Evolutionary conservation across 2,797 vertebrate species (phyloP), one percentile per base, ranked within the genome.

Genomic region (Spinus olivaceus): DNA sequence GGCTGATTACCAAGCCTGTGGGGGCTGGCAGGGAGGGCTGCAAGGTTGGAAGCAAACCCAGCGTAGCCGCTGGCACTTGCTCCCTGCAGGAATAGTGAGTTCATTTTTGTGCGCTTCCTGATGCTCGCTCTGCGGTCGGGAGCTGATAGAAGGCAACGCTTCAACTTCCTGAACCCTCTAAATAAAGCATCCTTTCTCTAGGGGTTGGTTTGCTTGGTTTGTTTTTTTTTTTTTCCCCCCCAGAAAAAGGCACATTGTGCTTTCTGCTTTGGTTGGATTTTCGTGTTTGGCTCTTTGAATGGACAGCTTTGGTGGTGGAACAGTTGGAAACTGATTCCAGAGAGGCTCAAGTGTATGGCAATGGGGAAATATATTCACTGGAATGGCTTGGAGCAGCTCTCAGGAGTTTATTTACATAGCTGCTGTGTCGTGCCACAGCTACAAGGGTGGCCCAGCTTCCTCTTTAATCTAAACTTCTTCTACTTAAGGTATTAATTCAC

Each of bases 81-180:
- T 95, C 89, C 85, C 59, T 4, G 2, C 18, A 65, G 89, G 94
- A 96, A 97, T 93, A 96, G 85, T 90, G 67, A 90, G 69, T 32
- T 86, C 91, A 88, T 96, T 97, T 97, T 93, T 94, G 79, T 92
- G 87, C 0, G 5, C 92, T 96, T 96, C 95, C 96, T 95, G 92
- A 86, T 49, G 92, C 84, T 93, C 10, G 51, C 79, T 89, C 92
- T 93, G 93, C 33, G 81, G 95, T 63, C 14, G 32, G 3, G 84
- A 91, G 89, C 86, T 83, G 92, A 95, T 83, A 93, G 94, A 95
- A 82, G 82, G 94, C 94, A 94, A 72, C 1, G 27, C 79, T 91
- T 87, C 44, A 32, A 59, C 96, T 97, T 97, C 96, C 96, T 95
- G 94, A 84, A 28, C 41, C 70, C 87, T 88, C 87, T 65, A 86